These are phyloP conservation scores for Polypedilum pembai DNA, from an alignment of 1,140 invertebrate genomes.

Conservation along the genomic window DNA sequence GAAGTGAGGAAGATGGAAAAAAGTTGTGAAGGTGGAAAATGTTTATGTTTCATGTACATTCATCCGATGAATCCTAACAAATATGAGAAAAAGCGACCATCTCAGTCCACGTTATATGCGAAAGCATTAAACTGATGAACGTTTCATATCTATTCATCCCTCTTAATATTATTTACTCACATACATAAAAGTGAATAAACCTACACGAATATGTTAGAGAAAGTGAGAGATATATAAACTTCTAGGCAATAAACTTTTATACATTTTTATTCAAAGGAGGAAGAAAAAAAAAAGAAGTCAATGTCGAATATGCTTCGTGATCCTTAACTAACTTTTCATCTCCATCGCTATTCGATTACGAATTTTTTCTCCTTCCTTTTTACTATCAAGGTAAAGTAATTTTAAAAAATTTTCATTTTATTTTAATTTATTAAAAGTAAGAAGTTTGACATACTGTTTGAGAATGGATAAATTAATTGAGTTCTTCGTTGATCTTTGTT, in stretches of 20 bases:
- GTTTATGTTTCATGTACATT: not conserved
- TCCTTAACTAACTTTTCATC: conserved; percentile 26
- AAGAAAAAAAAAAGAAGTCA: not conserved
- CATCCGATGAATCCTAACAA: too few relatives aligned
- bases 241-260: conserved; percentile 28
- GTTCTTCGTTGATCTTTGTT: too few relatives aligned
- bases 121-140: too few relatives aligned
- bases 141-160: too few relatives aligned
- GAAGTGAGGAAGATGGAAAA: not conserved
- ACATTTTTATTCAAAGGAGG: conserved; percentile 21
- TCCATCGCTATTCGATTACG: not conserved
- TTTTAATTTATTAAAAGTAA: too few relatives aligned
- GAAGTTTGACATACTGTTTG: too few relatives aligned
- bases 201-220: not conserved
- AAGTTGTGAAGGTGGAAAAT: conserved; percentile 14
- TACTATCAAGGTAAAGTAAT: too few relatives aligned
- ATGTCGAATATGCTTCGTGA: conserved; percentile 16
- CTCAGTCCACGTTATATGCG: too few relatives aligned
- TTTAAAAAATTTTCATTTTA: too few relatives aligned
- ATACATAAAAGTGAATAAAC: not conserved
- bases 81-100: too few relatives aligned
- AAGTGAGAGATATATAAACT: conserved; percentile 18
- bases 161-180: conserved; percentile 1
- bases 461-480: too few relatives aligned
- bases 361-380: not conserved